A percentile compares a stretch with the other conserved stretches of the same genome.
Evolutionary conservation across 2,113 vertebrate genomes (phyloP).

Genomic region (Enhydra lutris): DNA sequence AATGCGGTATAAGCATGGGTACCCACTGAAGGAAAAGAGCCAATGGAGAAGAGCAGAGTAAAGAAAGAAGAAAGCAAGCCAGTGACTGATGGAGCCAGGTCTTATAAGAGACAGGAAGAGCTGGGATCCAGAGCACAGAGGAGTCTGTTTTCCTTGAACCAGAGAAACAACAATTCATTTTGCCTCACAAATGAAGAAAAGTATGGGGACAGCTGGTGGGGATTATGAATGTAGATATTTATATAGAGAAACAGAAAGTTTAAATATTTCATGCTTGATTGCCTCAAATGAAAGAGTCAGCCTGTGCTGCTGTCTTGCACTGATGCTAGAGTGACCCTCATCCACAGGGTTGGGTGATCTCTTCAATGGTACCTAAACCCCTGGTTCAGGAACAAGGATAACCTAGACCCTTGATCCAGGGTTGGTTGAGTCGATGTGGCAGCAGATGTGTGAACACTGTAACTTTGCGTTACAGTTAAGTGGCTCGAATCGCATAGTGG

Average conservation of each 20-base stretch:
- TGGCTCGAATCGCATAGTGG: not conserved
- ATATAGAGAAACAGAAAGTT: not conserved
- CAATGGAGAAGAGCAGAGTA: not conserved
- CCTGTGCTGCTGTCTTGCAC: not conserved
- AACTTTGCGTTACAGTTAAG: not conserved
- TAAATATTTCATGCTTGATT: not conserved
- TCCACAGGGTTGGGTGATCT: not conserved
- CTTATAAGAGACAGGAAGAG: not conserved
- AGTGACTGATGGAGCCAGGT: not conserved
- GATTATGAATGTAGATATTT: not conserved
- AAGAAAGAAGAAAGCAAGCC: not conserved
- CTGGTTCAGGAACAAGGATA: not conserved
- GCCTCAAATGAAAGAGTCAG: not conserved
- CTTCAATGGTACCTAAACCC: not conserved
- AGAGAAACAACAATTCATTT: not conserved
- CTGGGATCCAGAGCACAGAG: not conserved
- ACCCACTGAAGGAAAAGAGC: not conserved
- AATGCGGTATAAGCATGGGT: not conserved
- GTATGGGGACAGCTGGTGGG: not conserved
- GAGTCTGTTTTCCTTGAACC: not conserved
- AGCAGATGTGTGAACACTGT: not conserved
- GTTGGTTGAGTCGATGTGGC: not conserved
- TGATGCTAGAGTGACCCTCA: not conserved
- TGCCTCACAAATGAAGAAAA: not conserved
- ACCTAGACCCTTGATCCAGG: not conserved